Evolutionary conservation across 2,888 invertebrate species (phyloP), one percentile per base, ranked within the genome.

Genomic region (Protula sp.): DNA sequence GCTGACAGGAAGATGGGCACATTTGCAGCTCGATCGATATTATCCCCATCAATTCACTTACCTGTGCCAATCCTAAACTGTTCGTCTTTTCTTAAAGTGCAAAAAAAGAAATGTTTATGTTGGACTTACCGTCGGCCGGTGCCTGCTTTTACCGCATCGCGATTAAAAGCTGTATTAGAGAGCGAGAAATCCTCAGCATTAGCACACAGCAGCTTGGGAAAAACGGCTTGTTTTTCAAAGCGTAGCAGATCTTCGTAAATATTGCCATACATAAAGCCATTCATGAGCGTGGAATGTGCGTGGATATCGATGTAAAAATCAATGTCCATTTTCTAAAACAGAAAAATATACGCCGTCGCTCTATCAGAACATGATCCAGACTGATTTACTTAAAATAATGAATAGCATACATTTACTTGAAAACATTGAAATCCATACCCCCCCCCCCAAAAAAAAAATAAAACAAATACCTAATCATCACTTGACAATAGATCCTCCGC

Each of bases 231-330:
- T 30, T 94, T 86, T 81, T 98, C 95, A 78, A 92, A 93, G 75
- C 81, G 69, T 2, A 72, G 74, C 28, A 71, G 68, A 64, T 81
- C 81, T 28, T 82, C 82, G 58, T 77, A 82, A n/a, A 77, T 75
- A 68, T 94, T 97, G 27, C 97, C 98, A 74, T 94, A 92, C 65
- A 97, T 89, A 82, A 97, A 98, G 57, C 92, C 89, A 5, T 97
- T 97, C 76, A 91, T 89, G 62, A 93, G 87, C 69, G 91, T 94
- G 19, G 91, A 87, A 78, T 98, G 94, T 4, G 93, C 91, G 79
- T 99, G 98, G 54, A 99, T 85, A 82, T 99, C 98, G 58, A 99
- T 86, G 63, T 94, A 91, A 78, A 95, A 92, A 81, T 97, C 95
- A 72, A 98, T 82, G 69, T 94, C 91, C 24, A 83, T 77, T 66